Conservation (phyloP, 2,888 invertebrate species). For the Drosophila crucigera region DNA sequence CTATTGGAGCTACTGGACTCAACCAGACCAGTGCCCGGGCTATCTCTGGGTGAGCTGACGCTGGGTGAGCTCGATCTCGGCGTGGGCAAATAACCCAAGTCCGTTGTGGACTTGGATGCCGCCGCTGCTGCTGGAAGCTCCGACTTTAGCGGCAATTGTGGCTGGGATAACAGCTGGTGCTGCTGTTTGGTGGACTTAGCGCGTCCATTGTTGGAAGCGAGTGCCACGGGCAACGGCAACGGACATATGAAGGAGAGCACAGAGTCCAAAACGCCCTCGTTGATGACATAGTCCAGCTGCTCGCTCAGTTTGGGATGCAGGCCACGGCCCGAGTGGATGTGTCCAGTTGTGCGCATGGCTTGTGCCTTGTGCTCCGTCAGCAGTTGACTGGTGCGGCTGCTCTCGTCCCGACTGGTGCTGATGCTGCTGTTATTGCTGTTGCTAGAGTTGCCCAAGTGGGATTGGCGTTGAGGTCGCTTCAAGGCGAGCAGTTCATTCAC, state of each 20-base stretch:
- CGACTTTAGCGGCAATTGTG: conserved; percentile 23
- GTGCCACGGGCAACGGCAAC: conserved; percentile 66
- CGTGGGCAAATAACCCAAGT: conserved; percentile 18
- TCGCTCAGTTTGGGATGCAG: conserved; percentile 82
- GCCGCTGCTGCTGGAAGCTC: conserved; percentile 5
- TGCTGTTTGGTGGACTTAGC: conserved; percentile 37
- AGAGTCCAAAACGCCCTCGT: conserved; percentile 93
- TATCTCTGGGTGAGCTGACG: conserved; percentile 37
- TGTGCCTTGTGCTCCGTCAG: conserved; percentile 35
- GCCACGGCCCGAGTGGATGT: conserved; percentile 45
- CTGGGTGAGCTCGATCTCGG: conserved; percentile 32
- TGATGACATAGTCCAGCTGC: conserved; percentile 88
- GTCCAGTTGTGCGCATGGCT: conserved; percentile 38
- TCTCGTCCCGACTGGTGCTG: conserved; percentile 34
- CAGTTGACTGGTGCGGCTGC: conserved; percentile 30
- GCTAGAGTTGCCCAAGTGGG: conserved; percentile 6
- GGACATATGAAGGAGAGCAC: conserved; percentile 90
- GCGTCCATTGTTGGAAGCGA: conserved; percentile 26
- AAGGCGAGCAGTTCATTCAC: conserved; percentile 79
- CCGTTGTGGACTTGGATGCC: conserved; percentile 38
- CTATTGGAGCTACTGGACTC: conserved; percentile 35
- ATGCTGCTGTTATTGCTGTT: conserved; percentile 37
- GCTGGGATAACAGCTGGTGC: conserved; percentile 22
- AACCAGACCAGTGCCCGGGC: neutral
- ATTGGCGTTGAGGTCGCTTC: conserved; percentile 32